Base-by-base conservation (phyloP, 1,140 invertebrate species). In the Coboldia fuscipes region DNA sequence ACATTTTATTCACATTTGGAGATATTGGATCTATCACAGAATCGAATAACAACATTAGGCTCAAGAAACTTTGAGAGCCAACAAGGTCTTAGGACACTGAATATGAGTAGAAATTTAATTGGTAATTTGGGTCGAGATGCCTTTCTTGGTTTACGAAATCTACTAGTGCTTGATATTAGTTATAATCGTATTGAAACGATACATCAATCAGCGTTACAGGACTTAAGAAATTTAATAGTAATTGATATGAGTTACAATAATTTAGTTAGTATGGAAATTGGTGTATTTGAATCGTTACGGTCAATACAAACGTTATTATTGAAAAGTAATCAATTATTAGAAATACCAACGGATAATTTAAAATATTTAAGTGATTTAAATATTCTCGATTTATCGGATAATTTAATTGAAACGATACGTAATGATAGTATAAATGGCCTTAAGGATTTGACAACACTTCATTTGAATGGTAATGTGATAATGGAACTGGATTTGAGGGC, bases 41-140 rank as follows among this genome's bases (percentile, higher is more conserved):
- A 89, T 56, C 63, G 67, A 45, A 75, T 90, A 33, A 66, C 69
- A 47, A 71, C 70, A 9, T 51, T 88, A 35, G 80, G 79, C 40
- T 66, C 66, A 39, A 68, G 70, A 40, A 84, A 85, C 50, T 88
- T 90, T 44, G 68, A 75, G 37, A 65, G 66, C 29, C 81, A 84
- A 42, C 60, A 61, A 15, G 66, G 68, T 26, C 60, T 89, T 42
- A 59, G 66, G 13, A 62, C 62, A 17, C 57, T 89, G 1, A 84
- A 85, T 51, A 58, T 81, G 10, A 83, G 77, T 47, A 60, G 68
- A 32, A 88, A 86, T 57, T 56, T 62, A 17, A 66, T 85, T 4
- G 65, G 67, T 40, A 61, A 58, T 27, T 46, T 84, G 21, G 63
- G 74, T 19, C 79, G 78, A 42, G 74, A 75, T 37, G 70, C 76